Percentiles rank a stretch among this genome's conserved stretches.
phyloP scores from a whole-genome alignment of 2,113 vertebrate genomes.

The Oenanthe melanoleuca region DNA sequence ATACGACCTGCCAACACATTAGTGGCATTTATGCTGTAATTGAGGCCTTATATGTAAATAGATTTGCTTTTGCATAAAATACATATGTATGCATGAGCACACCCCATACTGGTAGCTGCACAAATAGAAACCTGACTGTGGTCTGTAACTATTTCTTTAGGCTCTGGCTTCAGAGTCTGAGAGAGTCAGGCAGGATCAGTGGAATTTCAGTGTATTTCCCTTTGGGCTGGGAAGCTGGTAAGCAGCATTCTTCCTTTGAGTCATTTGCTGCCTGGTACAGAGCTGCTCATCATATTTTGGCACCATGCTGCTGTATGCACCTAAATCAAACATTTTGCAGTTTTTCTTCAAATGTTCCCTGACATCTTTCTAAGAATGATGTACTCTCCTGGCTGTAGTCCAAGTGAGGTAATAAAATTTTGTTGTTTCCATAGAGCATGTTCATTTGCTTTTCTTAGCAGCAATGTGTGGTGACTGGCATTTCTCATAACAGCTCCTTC shows the following conservation, averaged over 20 bases:
- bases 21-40: background rate
- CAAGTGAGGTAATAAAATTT: conserved; percentile 34
- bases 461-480: background rate
- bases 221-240: background rate
- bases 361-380: conserved; percentile 2
- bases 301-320: background rate
- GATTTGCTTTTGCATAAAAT: background rate
- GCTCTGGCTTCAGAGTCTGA: background rate
- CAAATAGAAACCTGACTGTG: background rate
- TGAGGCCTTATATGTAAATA: background rate
- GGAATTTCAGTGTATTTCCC: background rate
- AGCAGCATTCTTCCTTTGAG: background rate
- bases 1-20: background rate
- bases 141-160: background rate
- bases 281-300: background rate
- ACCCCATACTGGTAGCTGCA: background rate
- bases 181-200: background rate
- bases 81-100: background rate
- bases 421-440: background rate
- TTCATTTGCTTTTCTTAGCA: background rate
- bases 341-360: conserved; percentile 6
- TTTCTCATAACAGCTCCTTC: background rate
- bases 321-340: background rate
- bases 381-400: background rate
- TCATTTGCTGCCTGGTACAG: background rate